These are phyloP conservation scores for Epinotia ramella DNA, from an alignment of 2,888 invertebrate species.

Conservation along the genomic window DNA sequence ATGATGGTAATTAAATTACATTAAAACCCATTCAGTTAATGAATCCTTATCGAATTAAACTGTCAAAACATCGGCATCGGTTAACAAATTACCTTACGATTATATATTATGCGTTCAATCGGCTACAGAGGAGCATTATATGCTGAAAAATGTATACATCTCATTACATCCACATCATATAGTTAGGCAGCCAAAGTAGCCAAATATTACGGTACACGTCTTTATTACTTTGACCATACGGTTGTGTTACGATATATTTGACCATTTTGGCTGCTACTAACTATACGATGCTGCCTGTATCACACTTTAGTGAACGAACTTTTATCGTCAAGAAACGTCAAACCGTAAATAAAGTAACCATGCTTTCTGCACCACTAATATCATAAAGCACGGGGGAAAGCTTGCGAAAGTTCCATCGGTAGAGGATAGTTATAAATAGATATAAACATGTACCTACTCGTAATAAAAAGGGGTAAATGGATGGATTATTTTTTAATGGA, in stretches of 20 bases:
- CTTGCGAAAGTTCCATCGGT: not conserved
- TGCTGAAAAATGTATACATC: not conserved
- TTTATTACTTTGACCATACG: no score
- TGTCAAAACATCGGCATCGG: not conserved
- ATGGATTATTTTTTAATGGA: no score
- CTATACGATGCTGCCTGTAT: not conserved
- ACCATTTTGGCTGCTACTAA: no score
- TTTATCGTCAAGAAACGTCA: not conserved
- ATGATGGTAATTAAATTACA: not conserved
- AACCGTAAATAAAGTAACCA: not conserved
- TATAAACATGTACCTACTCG: no score
- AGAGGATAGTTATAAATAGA: not conserved
- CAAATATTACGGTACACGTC: no score
- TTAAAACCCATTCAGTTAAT: not conserved
- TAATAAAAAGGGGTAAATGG: no score
- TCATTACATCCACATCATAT: not conserved
- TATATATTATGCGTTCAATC: no score
- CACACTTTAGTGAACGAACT: not conserved
- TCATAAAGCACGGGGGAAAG: not conserved
- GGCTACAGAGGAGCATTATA: no score
- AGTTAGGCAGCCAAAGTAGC: no score
- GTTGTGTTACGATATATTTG: no score
- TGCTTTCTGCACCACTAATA: not conserved
- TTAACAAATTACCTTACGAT: not conserved
- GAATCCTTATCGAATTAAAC: not conserved